Conservation (phyloP, 1,140 invertebrate species). For the Cyrtorhinus lividipennis region DNA sequence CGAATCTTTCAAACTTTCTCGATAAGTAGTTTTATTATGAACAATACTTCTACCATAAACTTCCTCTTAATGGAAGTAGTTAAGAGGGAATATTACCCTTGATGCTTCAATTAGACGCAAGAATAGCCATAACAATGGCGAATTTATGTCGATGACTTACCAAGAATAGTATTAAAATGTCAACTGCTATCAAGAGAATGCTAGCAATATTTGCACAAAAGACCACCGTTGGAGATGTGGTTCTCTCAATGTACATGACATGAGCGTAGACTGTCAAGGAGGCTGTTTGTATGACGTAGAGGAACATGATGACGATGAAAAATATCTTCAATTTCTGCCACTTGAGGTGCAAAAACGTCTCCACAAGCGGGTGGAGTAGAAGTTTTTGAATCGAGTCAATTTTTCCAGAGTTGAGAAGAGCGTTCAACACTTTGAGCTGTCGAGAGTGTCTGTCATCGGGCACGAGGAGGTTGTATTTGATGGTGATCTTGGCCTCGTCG, state of each 20-base stretch:
- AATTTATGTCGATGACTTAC: constrained; percentile 14
- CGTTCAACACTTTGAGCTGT: constrained; percentile 36
- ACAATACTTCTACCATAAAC: no score
- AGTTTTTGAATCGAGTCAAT: constrained; percentile 33
- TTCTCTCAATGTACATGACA: constrained; percentile 15
- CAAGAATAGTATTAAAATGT: constrained; percentile 10
- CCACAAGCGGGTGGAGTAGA: constrained; percentile 33
- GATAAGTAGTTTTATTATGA: no score
- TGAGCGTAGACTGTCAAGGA: constrained; percentile 27
- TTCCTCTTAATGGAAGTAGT: no score
- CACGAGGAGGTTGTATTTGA: constrained; percentile 35
- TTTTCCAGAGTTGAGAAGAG: constrained; percentile 35
- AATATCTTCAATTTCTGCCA: constrained; percentile 33
- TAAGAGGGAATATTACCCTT: no score
- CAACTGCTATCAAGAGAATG: not conserved
- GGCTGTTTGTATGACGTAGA: constrained; percentile 30
- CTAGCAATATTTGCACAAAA: not conserved
- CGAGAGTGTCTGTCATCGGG: constrained; percentile 28
- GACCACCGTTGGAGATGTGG: not conserved
- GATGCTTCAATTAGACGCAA: no score
- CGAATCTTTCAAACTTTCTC: no score
- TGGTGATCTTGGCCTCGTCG: constrained; percentile 31
- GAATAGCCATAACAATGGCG: no score
- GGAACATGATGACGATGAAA: constrained; percentile 31
- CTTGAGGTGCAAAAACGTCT: constrained; percentile 35